These are phyloP conservation scores for Eristalis pertinax DNA, from an alignment of 2,888 invertebrate genomes.

Conservation along the genomic window DNA sequence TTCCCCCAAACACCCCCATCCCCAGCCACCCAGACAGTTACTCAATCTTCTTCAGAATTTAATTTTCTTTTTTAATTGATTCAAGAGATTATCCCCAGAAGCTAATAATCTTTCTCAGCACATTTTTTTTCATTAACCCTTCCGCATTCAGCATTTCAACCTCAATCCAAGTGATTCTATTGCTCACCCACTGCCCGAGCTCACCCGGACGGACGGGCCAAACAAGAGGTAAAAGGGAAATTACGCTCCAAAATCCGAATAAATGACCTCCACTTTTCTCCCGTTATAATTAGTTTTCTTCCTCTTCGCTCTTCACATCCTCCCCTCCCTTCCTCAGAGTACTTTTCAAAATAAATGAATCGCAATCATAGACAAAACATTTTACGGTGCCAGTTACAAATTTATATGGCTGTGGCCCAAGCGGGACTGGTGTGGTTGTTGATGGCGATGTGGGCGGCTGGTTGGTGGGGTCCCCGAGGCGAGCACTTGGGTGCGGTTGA, in stretches of 20 bases:
- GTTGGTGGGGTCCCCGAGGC: neutral
- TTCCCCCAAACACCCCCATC: neutral
- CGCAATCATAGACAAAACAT: conserved; percentile 73
- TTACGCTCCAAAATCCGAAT: conserved; percentile 58
- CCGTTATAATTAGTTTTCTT: conserved; percentile 69
- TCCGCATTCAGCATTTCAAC: conserved; percentile 10
- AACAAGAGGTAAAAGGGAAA: conserved; percentile 57
- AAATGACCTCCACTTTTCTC: conserved; percentile 69
- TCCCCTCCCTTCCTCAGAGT: neutral
- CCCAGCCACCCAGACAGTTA: neutral
- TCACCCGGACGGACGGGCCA: conserved; percentile 23
- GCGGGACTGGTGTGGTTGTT: neutral
- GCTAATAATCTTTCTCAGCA: conserved; percentile 63
- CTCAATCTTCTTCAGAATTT: conserved; percentile 9
- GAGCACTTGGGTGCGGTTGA: conserved; percentile 38
- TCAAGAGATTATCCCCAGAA: conserved; percentile 64
- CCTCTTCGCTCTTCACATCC: neutral
- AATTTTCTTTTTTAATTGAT: conserved; percentile 59
- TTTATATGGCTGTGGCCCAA: conserved; percentile 53
- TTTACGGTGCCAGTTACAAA: conserved; percentile 72
- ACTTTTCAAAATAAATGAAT: conserved; percentile 69
- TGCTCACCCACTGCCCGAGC: conserved; percentile 9
- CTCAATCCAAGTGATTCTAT: neutral
- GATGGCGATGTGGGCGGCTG: neutral
- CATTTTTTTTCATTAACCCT: conserved; percentile 48